Evolutionary conservation across 2,888 invertebrate species (phyloP), one percentile per base, ranked within the genome.

Genomic region (Micoletzkya japonica): DNA sequence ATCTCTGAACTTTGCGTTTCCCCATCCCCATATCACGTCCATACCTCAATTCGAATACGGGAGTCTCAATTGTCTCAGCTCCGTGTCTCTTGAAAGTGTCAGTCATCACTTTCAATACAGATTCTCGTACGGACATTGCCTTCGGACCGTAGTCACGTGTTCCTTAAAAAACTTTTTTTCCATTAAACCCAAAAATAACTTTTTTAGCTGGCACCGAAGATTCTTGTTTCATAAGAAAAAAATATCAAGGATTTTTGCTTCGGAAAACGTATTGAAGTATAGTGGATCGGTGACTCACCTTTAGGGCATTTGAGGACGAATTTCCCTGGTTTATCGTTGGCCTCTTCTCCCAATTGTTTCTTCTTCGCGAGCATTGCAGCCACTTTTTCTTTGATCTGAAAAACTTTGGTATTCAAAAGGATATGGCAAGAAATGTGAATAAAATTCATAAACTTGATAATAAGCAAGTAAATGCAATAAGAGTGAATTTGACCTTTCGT

Each of bases 71-170:
- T 28, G 95, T 93, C 86, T 94, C 95, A 26, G 95, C 98, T 50
- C 98, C 98, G 85, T 99, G 97, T 76, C 91, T 91, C 86, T 96
- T 94, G 86, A 99, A 99, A 70, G 94, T 92, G 4, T 90, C 87
- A 30, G 92, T 89, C 75, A 68, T 36, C 2, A 58, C 32, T 49
- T 68, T 58, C 77, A 99, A 63, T 0, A 85, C 84, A 7, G 75
- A 70, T 64, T 85, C 79, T 1, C 97, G 90, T 72, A 98, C 89
- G 0, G 93, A 91, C 95, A 96, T 98, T 87, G 96, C 95, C 81
- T 92, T 91, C 0, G 97, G 94, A 72, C 90, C 91, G 88, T 93
- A 97, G 86, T 99, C 98, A 71, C 95, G 89, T 0, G 97, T 97
- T 4, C 90, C 88, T 82, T 20, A 49, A 74, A 44, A 49, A 50